Evolutionary conservation across 2,797 vertebrate genomes (phyloP).

Genomic region (Rhinoraja longicauda): DNA sequence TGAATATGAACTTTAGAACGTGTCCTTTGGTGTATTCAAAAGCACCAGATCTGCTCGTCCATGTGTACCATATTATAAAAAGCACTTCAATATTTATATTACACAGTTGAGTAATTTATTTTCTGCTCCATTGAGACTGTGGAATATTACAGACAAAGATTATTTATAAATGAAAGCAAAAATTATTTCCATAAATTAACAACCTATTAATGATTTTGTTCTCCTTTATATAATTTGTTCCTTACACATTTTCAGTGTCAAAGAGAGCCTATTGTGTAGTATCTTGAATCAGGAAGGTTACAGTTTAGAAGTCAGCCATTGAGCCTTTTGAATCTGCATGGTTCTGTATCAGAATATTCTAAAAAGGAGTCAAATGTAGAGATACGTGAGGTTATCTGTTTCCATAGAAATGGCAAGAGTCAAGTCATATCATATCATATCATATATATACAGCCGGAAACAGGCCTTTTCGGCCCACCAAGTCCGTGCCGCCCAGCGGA

Average conservation of each 20-base stretch:
- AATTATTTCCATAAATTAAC: not conserved
- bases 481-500: no score
- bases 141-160: not conserved
- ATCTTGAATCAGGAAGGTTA: not conserved
- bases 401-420: no score
- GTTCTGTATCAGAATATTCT: no score
- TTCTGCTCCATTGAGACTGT: not conserved
- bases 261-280: not conserved
- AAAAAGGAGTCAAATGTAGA: no score
- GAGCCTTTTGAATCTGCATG: no score
- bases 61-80: not conserved
- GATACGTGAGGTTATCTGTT: no score
- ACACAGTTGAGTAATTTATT: not conserved
- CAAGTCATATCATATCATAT: no score
- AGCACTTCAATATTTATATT: not conserved
- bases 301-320: no score
- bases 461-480: no score
- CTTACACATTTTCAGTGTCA: not conserved
- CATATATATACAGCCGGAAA: no score
- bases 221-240: not conserved
- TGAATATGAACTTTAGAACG: not conserved
- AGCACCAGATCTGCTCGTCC: not conserved
- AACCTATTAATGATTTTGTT: not conserved
- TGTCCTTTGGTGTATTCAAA: no score
- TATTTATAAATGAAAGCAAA: slow-evolving; percentile 1